phyloP scores from a whole-genome alignment of 2,888 invertebrate species.

The Cylloceria caligata region DNA sequence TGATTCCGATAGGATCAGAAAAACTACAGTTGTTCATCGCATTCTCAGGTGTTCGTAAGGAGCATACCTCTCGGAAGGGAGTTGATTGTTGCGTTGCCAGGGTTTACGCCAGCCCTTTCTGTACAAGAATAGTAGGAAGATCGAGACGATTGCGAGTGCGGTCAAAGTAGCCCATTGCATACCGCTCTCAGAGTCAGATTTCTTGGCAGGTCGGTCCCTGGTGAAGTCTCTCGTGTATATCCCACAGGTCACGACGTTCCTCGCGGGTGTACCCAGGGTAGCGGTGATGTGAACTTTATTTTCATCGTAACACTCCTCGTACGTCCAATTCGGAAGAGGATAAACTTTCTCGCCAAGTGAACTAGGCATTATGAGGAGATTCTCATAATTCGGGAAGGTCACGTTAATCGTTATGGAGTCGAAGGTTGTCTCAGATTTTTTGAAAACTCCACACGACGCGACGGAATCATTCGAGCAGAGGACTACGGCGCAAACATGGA shows the following conservation, averaged over 20 bases:
- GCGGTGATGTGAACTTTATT: conserved; percentile 66
- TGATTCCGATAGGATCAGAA: neutral
- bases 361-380: conserved; percentile 70
- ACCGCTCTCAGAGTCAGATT: conserved; percentile 1
- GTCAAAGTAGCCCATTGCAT: conserved; percentile 63
- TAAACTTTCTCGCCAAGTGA: conserved; percentile 68
- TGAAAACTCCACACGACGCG: conserved; percentile 73
- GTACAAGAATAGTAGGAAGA: conserved; percentile 61
- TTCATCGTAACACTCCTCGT: conserved; percentile 56
- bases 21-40: conserved; percentile 13
- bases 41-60: conserved; percentile 53
- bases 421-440: conserved; percentile 68
- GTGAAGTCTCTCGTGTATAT: conserved; percentile 72
- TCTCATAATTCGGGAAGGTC: conserved; percentile 67
- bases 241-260: conserved; percentile 75
- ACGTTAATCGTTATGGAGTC: conserved; percentile 69
- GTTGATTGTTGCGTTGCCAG: conserved; percentile 56
- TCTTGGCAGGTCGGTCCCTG: conserved; percentile 30
- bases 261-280: conserved; percentile 56
- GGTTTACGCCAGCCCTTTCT: conserved; percentile 67
- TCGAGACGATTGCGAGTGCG: conserved; percentile 57
- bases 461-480: conserved; percentile 77
- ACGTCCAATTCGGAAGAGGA: conserved; percentile 70
- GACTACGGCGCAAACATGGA: conserved; percentile 79
- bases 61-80: conserved; percentile 46